Evolutionary conservation across 1,140 invertebrate species (phyloP), one percentile per base, ranked within the genome.

Genomic region (Ylistrum balloti): DNA sequence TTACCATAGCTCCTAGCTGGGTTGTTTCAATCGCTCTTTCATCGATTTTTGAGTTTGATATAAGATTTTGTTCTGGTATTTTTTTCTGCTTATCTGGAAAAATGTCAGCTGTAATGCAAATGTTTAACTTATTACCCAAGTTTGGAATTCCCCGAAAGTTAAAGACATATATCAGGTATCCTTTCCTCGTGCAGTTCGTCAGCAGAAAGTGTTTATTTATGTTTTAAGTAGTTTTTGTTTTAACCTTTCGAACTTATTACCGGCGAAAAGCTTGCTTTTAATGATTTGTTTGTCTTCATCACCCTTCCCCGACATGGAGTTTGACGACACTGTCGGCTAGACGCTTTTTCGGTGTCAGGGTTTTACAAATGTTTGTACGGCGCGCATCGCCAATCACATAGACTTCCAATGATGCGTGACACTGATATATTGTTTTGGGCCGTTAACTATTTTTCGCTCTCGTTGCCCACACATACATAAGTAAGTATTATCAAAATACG

Each of bases 201-300:
- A 74, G 56, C 56, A n/a, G n/a, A 17, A 28, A 28, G 56, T 74
- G 56, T 74, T 74, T 45, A 45, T 45, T 45, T 74, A 17, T 74
- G 28, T 7, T 74, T 28, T 74, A 74, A 74, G 56, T 74, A 74
- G 56, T 17, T 74, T 74, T 74, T 74, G 56, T 74, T 74, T 74
- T 74, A 74, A 74, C 56, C 56, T 74, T 74, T 28, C 56, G 56
- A 74, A 74, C 56, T 74, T 74, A 74, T 74, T 74, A 74, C 56
- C 56, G 56, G 56, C 56, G 9, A 28, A 74, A 74, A 74, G 56
- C 56, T 74, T 74, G 56, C 56, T 28, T 74, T 74, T 74, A 74
- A 74, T 74, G 56, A 74, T 74, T 74, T 74, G 56, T 74, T 74
- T 74, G 22, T 11, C 56, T 74, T 28, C n/a, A 74, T 74, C 56